These are phyloP conservation scores for Drosophila sechellia DNA, from an alignment of 1,140 invertebrate species.

Conservation along the genomic window DNA sequence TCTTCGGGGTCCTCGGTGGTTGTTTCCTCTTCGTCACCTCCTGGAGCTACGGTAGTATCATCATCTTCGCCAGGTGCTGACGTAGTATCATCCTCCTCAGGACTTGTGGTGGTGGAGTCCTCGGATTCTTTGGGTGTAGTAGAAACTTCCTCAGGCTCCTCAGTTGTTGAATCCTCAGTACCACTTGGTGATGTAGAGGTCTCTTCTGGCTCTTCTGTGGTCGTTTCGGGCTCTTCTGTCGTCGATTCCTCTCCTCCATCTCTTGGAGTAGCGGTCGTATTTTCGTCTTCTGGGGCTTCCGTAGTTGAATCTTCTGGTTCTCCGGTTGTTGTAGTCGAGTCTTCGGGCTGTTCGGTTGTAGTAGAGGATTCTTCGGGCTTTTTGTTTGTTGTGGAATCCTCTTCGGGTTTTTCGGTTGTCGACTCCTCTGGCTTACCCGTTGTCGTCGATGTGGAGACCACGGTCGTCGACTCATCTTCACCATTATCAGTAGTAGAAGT, in stretches of 20 bases:
- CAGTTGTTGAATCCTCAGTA: background rate
- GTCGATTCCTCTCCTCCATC: no score
- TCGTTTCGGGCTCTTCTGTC: no score
- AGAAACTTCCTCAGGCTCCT: background rate
- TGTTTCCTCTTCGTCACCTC: background rate
- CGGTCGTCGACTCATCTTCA: constrained; percentile 2
- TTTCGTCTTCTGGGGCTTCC: background rate
- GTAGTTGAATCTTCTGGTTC: constrained; percentile 1
- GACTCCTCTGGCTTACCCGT: background rate
- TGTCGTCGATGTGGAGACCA: background rate
- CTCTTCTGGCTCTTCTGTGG: background rate
- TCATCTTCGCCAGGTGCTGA: no score
- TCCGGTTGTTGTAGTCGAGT: constrained; percentile 12
- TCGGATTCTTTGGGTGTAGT: background rate
- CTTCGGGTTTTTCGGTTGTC: background rate
- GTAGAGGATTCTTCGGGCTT: background rate
- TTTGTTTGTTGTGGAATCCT: constrained; percentile 11
- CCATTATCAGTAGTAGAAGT: constrained; percentile 1
- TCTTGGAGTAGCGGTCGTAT: no score
- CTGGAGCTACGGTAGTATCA: no score
- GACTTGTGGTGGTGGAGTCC: background rate
- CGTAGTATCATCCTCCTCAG: background rate
- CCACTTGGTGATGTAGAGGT: background rate
- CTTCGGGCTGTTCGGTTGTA: constrained; percentile 7
- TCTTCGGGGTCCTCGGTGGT: constrained; percentile 4